phyloP scores from a whole-genome alignment of 2,888 invertebrate species.

The Parelbella ahira region DNA sequence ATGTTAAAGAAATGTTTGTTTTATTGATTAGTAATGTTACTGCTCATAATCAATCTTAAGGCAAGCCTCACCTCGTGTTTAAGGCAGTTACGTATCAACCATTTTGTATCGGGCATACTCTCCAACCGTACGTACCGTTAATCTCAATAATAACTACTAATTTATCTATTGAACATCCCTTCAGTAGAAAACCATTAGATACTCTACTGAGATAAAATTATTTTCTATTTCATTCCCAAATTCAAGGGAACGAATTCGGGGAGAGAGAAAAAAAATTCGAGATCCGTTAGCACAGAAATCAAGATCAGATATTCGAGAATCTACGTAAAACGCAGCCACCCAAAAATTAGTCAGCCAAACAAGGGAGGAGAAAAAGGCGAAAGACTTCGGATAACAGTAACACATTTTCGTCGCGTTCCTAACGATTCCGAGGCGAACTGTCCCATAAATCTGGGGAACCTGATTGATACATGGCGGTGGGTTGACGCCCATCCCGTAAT shows the following conservation, averaged over 20 bases:
- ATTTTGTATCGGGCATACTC: too few relatives aligned
- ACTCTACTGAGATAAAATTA: too few relatives aligned
- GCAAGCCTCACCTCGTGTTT: too few relatives aligned
- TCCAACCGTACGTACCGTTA: too few relatives aligned
- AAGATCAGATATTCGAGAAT: constrained; percentile 27
- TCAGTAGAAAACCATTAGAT: too few relatives aligned
- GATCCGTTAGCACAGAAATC: constrained; percentile 4
- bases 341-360: constrained; percentile 37
- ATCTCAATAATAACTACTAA: too few relatives aligned
- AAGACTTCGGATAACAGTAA: constrained; percentile 68
- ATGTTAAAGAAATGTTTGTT: too few relatives aligned
- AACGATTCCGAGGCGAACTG: constrained; percentile 78
- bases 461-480: constrained; percentile 81
- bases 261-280: constrained; percentile 5
- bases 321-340: constrained; percentile 20
- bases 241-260: constrained; percentile 6
- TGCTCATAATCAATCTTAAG: too few relatives aligned
- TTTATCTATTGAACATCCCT: too few relatives aligned
- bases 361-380: constrained; percentile 46
- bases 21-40: too few relatives aligned
- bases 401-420: constrained; percentile 77
- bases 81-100: too few relatives aligned
- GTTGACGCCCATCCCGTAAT: constrained; percentile 83
- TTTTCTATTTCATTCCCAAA: too few relatives aligned
- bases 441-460: constrained; percentile 72